These are phyloP conservation scores for Aleadryas rufinucha DNA, from an alignment of 2,113 vertebrate genomes.

Conservation along the genomic window DNA sequence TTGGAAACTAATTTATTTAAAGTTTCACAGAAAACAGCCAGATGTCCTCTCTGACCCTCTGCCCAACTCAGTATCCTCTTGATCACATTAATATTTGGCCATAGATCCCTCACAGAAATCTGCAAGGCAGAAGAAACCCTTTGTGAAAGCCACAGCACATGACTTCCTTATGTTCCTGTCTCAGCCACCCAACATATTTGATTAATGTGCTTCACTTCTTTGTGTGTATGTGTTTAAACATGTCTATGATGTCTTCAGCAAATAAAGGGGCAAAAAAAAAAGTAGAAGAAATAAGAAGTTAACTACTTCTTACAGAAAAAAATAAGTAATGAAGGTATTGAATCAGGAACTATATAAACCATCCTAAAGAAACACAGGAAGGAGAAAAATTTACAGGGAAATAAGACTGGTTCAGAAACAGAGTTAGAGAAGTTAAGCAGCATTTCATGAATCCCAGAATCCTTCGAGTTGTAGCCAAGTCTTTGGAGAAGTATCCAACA, in stretches of 20 bases:
- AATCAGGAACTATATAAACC: background rate
- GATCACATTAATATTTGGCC: background rate
- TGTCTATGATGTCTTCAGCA: background rate
- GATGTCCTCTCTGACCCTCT: background rate
- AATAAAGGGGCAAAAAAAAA: background rate
- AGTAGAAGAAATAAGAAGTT: background rate
- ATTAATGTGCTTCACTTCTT: background rate
- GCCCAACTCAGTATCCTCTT: background rate
- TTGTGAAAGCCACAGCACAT: background rate
- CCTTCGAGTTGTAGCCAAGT: background rate
- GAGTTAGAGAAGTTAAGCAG: background rate
- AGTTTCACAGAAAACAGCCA: background rate
- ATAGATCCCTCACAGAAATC: background rate
- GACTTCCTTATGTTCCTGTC: background rate
- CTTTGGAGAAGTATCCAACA: background rate
- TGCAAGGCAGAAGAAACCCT: background rate
- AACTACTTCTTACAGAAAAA: background rate
- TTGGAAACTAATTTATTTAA: background rate
- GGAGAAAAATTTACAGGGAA: background rate
- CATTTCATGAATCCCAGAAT: background rate
- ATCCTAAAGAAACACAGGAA: background rate
- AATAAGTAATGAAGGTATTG: background rate
- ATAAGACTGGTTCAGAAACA: background rate
- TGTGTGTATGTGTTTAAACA: background rate
- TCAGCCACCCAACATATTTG: background rate